Evolutionary conservation across 2,113 vertebrate species (phyloP), one percentile per base, ranked within the genome.

Genomic region (Lontra canadensis): DNA sequence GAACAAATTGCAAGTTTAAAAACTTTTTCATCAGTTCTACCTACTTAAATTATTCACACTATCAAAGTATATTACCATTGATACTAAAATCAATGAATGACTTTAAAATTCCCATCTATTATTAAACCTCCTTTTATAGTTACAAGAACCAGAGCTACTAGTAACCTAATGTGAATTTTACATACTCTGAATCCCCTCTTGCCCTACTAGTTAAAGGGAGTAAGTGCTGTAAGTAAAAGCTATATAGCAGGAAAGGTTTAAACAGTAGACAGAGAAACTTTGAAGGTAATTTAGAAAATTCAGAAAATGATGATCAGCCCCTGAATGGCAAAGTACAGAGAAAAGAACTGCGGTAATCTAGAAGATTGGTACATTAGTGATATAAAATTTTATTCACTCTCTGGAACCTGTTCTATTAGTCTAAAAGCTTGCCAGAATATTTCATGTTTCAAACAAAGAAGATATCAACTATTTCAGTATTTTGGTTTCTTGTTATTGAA

Each of bases 261-360:
- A n/a, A 71, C 3, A 94, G 31, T 1, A 92, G 39, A n/a, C 14
- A 88, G 3, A 94, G 42, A 90, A 44, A 11, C 23, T 88, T 34
- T 92, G 29, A 90, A 86, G 65, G 29, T 36, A 94, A 95, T 49
- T 94, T 44, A 88, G 39, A 88, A 88, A 96, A 91, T 90, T 95
- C 63, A 36, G 29, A 92, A 94, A 96, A 87, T 44, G 15, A 65
- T 73, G 8, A 71, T 49, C 39, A 74, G 31, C 26, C 14, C 18
- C 93, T 85, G 44, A 97, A 90, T 71, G 7, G 95, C 65, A 88
- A 80, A 96, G 13, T 87, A 49, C 61, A 92, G 23, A 93, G 52
- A 86, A 93, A 95, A 88, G 25, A 88, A 82, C 0, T 84, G 25
- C 85, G 17, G 47, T 42, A 94, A 95, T 82, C 74, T 44, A 92